A percentile compares a stretch with the other conserved stretches of the same genome.
phyloP scores from a whole-genome alignment of 2,113 vertebrate species.

The Pomatorhinus ruficollis region DNA sequence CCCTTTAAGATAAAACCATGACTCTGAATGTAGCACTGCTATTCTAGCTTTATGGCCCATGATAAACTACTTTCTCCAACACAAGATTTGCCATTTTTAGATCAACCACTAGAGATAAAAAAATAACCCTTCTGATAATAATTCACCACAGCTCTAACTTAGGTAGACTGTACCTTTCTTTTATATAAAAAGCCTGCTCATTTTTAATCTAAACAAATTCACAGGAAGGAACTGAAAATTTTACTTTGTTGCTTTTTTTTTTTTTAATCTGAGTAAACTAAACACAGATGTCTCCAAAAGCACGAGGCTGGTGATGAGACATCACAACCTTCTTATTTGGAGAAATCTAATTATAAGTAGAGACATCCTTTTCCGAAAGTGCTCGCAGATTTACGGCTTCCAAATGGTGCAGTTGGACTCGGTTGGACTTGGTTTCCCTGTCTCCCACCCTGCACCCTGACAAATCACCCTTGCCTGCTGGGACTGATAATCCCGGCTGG shows the following conservation, averaged over 20 bases:
- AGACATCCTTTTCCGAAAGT: neutral
- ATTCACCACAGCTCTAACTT: neutral
- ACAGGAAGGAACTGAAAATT: neutral
- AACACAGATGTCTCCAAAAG: constrained; percentile 34
- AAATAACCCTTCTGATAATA: constrained; percentile 36
- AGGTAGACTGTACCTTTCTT: neutral
- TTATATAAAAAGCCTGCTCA: neutral
- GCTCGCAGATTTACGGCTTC: neutral
- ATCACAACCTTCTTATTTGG: neutral
- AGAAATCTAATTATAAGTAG: neutral
- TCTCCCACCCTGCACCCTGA: neutral
- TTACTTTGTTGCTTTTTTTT: neutral
- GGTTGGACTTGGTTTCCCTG: neutral
- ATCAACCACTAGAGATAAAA: constrained; percentile 44
- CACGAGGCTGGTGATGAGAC: neutral
- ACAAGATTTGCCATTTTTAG: constrained; percentile 35
- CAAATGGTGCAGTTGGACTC: neutral
- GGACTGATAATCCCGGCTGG: neutral
- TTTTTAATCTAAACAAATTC: constrained; percentile 47
- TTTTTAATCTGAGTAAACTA: neutral
- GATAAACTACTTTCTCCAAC: constrained; percentile 14
- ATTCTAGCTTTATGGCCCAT: neutral
- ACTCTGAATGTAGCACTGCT: neutral
- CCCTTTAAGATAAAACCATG: neutral
- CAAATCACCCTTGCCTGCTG: constrained; percentile 9